Evolutionary conservation across 2,797 vertebrate genomes (phyloP).

Genomic region (Gymnothorax javanicus): DNA sequence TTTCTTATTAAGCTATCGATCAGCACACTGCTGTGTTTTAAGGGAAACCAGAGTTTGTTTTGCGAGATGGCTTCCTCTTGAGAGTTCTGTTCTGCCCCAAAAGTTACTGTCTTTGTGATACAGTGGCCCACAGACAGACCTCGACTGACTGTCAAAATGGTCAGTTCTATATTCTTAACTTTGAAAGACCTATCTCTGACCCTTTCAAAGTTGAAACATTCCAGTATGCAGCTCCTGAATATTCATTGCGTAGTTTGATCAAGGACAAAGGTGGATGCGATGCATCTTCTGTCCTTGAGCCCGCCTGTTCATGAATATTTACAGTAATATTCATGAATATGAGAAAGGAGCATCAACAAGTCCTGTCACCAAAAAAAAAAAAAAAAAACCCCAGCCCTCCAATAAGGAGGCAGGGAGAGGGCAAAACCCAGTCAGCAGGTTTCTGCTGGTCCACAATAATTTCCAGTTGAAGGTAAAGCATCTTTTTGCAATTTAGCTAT

Average conservation of each 20-base stretch:
- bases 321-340: constrained; percentile 1
- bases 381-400: constrained; percentile 1
- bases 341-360: constrained; percentile 19
- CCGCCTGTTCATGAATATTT: constrained; percentile 16
- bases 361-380: constrained; percentile 29
- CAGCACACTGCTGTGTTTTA: not conserved
- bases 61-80: not conserved
- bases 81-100: not conserved
- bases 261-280: not conserved
- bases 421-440: not conserved
- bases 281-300: constrained; percentile 8
- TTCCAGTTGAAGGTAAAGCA: not conserved
- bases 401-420: constrained; percentile 28
- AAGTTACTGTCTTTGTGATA: not conserved
- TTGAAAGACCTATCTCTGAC: not conserved
- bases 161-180: not conserved
- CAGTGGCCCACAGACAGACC: not conserved
- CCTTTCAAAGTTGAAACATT: not conserved
- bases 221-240: constrained; percentile 2
- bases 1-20: not conserved
- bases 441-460: not conserved
- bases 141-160: not conserved
- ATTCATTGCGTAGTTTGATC: not conserved
- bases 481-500: not conserved
- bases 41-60: not conserved